phyloP scores from a whole-genome alignment of 2,888 invertebrate genomes.

The Pomacea canaliculata region DNA sequence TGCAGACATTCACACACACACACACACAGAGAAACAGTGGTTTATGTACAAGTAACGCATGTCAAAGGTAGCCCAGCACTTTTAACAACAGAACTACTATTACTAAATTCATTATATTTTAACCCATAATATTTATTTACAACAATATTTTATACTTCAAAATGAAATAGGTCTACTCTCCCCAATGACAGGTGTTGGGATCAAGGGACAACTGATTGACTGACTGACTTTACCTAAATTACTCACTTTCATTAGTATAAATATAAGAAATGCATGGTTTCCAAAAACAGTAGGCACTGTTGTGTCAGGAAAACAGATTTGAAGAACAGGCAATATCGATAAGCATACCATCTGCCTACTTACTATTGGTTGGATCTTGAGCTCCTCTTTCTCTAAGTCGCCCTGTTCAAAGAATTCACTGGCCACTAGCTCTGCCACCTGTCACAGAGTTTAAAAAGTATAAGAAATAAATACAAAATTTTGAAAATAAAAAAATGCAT shows the following conservation, averaged over 20 bases:
- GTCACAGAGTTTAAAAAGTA: conserved; percentile 13
- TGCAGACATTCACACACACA: neutral
- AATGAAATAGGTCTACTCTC: no score
- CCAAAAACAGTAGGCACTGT: no score
- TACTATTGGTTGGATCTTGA: conserved; percentile 66
- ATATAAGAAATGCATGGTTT: no score
- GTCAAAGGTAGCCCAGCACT: neutral
- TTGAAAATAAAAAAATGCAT: neutral
- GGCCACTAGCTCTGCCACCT: conserved; percentile 71
- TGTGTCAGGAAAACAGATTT: no score
- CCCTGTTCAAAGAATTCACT: conserved; percentile 70
- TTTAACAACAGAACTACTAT: neutral
- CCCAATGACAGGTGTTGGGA: no score
- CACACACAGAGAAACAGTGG: neutral
- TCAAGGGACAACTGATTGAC: no score
- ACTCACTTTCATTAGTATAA: no score
- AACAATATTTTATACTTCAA: neutral
- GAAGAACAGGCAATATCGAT: no score
- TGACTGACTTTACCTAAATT: no score
- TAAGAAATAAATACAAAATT: neutral
- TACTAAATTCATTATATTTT: neutral
- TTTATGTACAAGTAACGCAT: no score
- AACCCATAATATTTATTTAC: neutral
- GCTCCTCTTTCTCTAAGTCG: conserved; percentile 64
- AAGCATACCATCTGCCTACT: conserved; percentile 38